A percentile compares a stretch with the other conserved stretches of the same genome.
These are phyloP conservation scores for Leptura quadrifasciata DNA, from an alignment of 2,888 invertebrate species.

Conservation along the genomic window DNA sequence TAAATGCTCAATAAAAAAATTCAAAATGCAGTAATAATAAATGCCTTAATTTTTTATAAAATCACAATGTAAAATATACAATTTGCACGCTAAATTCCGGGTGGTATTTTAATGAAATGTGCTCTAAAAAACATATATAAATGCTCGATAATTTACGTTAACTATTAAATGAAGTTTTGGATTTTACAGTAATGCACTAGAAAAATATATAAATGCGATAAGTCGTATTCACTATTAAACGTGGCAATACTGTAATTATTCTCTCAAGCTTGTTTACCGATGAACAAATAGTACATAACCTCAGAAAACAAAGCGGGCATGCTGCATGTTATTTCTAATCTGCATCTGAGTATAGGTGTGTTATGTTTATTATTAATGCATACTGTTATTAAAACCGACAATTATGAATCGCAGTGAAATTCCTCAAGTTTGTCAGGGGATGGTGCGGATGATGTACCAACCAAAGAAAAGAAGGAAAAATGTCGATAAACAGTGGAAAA, in stretches of 20 bases:
- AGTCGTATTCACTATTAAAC: no score
- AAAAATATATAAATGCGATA: no score
- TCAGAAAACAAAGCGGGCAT: no score
- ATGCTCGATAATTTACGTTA: background rate
- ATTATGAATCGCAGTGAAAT: slow-evolving; percentile 18
- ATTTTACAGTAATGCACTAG: no score
- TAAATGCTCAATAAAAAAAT: no score
- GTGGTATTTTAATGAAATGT: slow-evolving; percentile 1
- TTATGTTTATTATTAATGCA: background rate
- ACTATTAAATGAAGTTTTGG: background rate
- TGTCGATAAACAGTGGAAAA: slow-evolving; percentile 25
- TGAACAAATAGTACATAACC: no score
- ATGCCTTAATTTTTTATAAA: no score
- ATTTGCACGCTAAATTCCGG: slow-evolving; percentile 5
- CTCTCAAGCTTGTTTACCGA: no score
- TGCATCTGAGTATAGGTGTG: background rate
- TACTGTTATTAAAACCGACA: slow-evolving; percentile 14
- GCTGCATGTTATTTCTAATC: background rate
- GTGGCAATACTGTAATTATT: background rate
- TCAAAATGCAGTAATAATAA: no score
- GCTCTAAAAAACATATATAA: slow-evolving; percentile 20
- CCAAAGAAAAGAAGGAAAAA: slow-evolving; percentile 28
- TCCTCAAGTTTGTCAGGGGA: slow-evolving; percentile 24
- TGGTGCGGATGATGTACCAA: slow-evolving; percentile 9
- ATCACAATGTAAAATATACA: no score